Percentiles rank a stretch among this genome's conserved stretches.
phyloP scores from a whole-genome alignment of 2,797 vertebrate species.

The Manis pentadactyla region DNA sequence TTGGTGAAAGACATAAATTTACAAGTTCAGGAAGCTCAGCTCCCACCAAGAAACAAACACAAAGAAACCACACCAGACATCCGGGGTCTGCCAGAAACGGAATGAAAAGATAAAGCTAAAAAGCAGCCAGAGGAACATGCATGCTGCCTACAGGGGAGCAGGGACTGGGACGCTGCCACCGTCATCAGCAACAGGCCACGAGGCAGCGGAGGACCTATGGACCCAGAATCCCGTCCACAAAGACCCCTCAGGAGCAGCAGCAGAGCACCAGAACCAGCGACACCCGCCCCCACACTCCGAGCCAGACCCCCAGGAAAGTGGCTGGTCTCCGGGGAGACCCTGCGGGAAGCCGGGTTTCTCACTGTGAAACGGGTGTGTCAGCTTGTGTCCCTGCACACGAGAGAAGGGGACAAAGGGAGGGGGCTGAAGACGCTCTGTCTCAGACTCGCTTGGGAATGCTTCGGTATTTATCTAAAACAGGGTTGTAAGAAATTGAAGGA shows the following conservation, averaged over 20 bases:
- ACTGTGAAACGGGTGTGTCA: background rate
- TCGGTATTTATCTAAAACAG: background rate
- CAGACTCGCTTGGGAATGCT: background rate
- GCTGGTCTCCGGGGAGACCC: background rate
- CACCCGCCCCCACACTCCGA: background rate
- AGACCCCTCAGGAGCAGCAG: background rate
- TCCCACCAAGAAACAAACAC: background rate
- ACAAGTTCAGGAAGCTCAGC: background rate
- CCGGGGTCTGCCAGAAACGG: background rate
- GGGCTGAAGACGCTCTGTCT: background rate
- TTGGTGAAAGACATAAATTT: background rate
- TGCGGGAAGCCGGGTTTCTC: no score
- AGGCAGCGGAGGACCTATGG: rapidly evolving
- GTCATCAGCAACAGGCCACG: no score
- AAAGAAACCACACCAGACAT: background rate
- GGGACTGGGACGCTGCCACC: background rate
- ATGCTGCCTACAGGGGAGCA: rapidly evolving
- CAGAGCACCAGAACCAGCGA: rapidly evolving
- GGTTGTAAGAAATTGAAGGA: background rate
- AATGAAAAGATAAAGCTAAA: background rate
- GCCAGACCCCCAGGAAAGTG: background rate
- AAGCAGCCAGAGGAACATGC: background rate
- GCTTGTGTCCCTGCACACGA: background rate
- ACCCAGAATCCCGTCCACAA: background rate
- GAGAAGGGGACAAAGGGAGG: background rate